Base-by-base conservation (phyloP, 1,140 invertebrate species). In the Belonocnema kinseyi region DNA sequence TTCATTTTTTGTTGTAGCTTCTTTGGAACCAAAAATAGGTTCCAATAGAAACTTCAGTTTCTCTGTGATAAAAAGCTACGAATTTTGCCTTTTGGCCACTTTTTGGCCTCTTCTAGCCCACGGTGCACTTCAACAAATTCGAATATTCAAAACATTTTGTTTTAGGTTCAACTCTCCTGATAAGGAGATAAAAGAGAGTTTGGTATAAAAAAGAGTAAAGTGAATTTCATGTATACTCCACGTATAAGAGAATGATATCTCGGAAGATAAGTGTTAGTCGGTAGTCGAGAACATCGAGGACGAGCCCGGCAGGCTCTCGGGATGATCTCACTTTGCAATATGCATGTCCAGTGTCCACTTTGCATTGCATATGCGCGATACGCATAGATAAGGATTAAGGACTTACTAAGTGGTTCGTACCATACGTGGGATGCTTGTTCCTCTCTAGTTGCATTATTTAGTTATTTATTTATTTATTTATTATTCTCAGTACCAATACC, bases 311-410 rank as follows among this genome's bases (percentile, higher is more conserved):
- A 70, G 53, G 54, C 33, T 46, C 56, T n/a, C 58, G 17, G 46
- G 46, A 70, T 70, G 54, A 66, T 66, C 26, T 66, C 61, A 73
- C 46, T 46, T 52, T 53, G 58, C 74, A 75, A 72, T 72, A 72
- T 74, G 61, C 61, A 75, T 72, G 66, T 66, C 61, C 61, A 72
- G 72, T 72, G 73, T 66, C 61, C 61, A 72, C 70, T 70, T 61
- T 53, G 56, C 54, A 73, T 75, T 73, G 54, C 70, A 75, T 56
- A 80, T 76, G 73, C 73, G 78, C 79, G 75, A 80, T 77, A 77
- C 75, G 73, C 75, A 19, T 70, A 71, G 78, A 79, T 79, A 79
- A 79, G 78, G 74, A 52, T 72, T 78, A 74, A 77, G 73, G 66
- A 73, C 66, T 72, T 46, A 50, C 52, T 66, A 66, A 66, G 61